Conservation (phyloP, 2,888 invertebrate species). For the Andrena bucephala region DNA sequence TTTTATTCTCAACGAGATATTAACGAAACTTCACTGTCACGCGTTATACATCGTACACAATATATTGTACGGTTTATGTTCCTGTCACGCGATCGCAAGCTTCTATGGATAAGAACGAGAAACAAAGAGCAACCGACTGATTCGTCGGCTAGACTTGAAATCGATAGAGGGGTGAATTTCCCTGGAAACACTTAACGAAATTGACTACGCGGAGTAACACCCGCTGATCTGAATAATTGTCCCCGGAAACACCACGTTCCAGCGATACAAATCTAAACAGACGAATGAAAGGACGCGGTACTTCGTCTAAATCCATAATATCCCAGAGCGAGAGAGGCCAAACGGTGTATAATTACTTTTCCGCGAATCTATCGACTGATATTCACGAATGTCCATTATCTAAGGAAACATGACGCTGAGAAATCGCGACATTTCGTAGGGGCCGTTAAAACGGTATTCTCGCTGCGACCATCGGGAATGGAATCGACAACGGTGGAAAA, state of each 20-base stretch:
- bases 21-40: constrained; percentile 74
- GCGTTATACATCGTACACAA: constrained; percentile 78
- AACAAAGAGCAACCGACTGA: constrained; percentile 69
- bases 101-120: constrained; percentile 50
- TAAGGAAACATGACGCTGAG: neutral
- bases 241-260: neutral
- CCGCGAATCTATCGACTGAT: neutral
- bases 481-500: constrained; percentile 70
- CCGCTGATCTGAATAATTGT: constrained; percentile 48
- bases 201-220: constrained; percentile 56
- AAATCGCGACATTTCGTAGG: constrained; percentile 28
- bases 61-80: constrained; percentile 74
- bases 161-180: constrained; percentile 67
- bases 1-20: constrained; percentile 46
- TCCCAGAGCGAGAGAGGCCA: neutral
- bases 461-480: constrained; percentile 66
- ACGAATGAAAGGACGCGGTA: neutral
- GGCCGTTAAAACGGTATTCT: constrained; percentile 61
- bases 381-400: neutral
- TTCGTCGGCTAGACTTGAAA: constrained; percentile 65
- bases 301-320: neutral
- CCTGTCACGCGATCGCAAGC: constrained; percentile 79
- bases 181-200: constrained; percentile 68
- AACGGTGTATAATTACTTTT: neutral
- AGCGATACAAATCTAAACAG: neutral